Evolutionary conservation across 2,888 invertebrate species (phyloP), one percentile per base, ranked within the genome.

Genomic region (Galerucella calmariensis): DNA sequence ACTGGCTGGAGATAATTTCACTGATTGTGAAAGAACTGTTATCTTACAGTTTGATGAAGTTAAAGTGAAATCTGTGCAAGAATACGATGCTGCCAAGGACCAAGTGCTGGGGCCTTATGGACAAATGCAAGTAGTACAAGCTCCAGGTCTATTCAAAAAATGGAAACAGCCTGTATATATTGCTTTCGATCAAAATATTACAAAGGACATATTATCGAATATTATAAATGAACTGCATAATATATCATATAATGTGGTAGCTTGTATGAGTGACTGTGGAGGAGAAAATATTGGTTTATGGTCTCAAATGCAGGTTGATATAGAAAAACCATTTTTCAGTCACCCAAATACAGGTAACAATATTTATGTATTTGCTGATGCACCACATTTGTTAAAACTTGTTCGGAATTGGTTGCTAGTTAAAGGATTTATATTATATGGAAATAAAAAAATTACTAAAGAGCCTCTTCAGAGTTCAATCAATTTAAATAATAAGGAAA

Each of bases 81-180:
- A 27, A 27, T 27, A 27, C 27, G 27, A 27, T 27, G 27, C 27
- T 27, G 27, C 27, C 27, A 27, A 27, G 27, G 27, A 27, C 27
- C 27, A 27, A 3, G 27, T 27, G 27, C 27, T 27, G 27, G 27
- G 27, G 27, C 27, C 27, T 2, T 27, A 27, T 27, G 27, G 27
- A 27, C 27, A 27, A 27, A 27, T 27, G 27, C 72, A 78, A 69
- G 73, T 78, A 24, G 70, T 75, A 4, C 73, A 72, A 69, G 75
- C 59, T 24, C 67, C 74, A 56, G 70, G 70, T 58, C 69, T 78
- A 35, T 77, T 78, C 73, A 68, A 66, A 1, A 73, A 74, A 56
- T 79, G 78, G 78, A 79, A 79, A 48, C 77, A 79, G 63, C 78
- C 79, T 41, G 69, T 78, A 48, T 77, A 66, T 69, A 20, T 74